Evolutionary conservation across 1,140 invertebrate genomes (phyloP), one percentile per base, ranked within the genome.

Genomic region (Gonioctena quinquepunctata): DNA sequence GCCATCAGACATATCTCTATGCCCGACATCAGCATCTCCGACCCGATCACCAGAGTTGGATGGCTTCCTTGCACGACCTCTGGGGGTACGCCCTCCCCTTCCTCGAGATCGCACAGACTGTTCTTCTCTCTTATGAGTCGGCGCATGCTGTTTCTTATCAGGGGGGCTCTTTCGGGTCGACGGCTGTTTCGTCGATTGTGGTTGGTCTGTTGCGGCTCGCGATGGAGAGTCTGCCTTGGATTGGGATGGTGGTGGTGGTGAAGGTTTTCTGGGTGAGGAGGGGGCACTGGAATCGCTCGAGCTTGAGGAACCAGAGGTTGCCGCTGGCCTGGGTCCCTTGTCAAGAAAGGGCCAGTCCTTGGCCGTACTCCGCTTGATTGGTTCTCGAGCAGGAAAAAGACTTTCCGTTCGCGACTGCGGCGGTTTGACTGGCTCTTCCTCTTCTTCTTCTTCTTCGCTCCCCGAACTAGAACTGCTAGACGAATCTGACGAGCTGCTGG

Each of bases 1-100:
- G 85, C 86, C 86, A 86, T 86, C 77, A 89, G 82, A 73, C 84
- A 86, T 72, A 88, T 89, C 86, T 90, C 88, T 84, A 86, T 82
- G 63, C 84, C 87, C 81, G 86, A 85, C 79, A 86, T 87, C 83
- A 89, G 83, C 85, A 85, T 86, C 86, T 88, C 87, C 84, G 88
- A 87, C 80, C 86, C 88, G 82, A 89, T 87, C 84, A 88, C 87
- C 80, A 77, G 85, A 80, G 82, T 86, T 79, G 81, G 70, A 54
- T 76, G 83, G 63, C 75, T 82, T 54, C 52, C 66, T 80, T 81
- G 85, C 71, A 69, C 77, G 64, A 11, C 71, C 74, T 73, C 77
- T 69, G 56, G 74, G 18, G 57, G 76, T 67, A 66, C 75, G 57
- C 54, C 76, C 76, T 71, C 74, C 70, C 8, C 72, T 76, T 71